phyloP scores from a whole-genome alignment of 2,797 vertebrate genomes.

The Sebastes diaconus region DNA sequence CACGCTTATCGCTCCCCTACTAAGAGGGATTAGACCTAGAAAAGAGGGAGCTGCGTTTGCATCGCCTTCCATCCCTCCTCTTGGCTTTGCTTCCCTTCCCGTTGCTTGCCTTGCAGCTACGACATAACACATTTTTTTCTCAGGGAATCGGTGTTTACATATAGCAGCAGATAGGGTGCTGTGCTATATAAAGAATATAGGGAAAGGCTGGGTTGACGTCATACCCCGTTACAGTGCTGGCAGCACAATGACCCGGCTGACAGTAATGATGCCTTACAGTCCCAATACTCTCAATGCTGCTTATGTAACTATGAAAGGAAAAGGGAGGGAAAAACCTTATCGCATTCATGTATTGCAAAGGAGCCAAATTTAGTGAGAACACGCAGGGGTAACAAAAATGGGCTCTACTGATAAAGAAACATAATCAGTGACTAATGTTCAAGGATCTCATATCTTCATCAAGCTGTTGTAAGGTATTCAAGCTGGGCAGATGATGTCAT shows the following conservation, averaged over 20 bases:
- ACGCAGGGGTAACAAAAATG: background rate
- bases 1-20: constrained; percentile 68
- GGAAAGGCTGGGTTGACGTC: constrained; percentile 37
- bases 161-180: constrained; percentile 22
- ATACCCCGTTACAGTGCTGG: constrained; percentile 24
- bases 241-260: constrained; percentile 42
- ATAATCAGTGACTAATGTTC: background rate
- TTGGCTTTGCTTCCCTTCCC: constrained; percentile 36
- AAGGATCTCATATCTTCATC: background rate
- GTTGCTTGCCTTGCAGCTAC: constrained; percentile 36
- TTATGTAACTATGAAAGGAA: constrained; percentile 41
- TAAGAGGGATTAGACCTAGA: constrained; percentile 76
- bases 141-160: constrained; percentile 36
- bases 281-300: constrained; percentile 36
- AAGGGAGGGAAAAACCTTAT: background rate
- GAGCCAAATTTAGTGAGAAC: constrained; percentile 6
- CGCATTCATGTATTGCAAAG: constrained; percentile 6
- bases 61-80: constrained; percentile 42
- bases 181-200: constrained; percentile 44
- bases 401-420: background rate
- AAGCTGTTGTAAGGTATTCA: background rate
- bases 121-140: constrained; percentile 23
- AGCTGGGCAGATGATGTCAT: background rate
- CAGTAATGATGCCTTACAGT: constrained; percentile 51
- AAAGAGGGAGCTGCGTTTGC: constrained; percentile 35